Percentiles rank a stretch among this genome's conserved stretches.
Evolutionary conservation across 2,888 invertebrate species (phyloP).

Genomic region (Ormia ochracea): DNA sequence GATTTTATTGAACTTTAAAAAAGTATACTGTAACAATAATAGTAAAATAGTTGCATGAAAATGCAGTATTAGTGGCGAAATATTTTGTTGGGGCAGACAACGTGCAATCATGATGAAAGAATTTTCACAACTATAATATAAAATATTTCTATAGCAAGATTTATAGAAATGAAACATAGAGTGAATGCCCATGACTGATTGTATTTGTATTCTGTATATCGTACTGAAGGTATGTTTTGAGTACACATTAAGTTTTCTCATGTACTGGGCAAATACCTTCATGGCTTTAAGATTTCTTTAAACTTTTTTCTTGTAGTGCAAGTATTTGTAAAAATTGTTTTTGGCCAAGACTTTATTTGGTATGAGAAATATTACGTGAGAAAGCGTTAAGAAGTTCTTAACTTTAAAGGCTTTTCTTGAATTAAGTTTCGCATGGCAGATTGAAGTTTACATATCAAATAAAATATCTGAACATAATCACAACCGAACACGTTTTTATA

Average conservation of each 20-base stretch:
- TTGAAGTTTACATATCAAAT: too few species aligned
- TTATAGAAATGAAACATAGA: slow-evolving; percentile 6
- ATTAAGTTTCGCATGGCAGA: too few species aligned
- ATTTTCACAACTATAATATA: slow-evolving; percentile 33
- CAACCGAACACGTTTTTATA: too few species aligned
- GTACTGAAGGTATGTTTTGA: background rate
- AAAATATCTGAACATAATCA: too few species aligned
- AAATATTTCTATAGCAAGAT: slow-evolving; percentile 35
- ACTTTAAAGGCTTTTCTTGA: too few species aligned
- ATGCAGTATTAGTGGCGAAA: background rate
- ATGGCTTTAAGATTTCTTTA: too few species aligned
- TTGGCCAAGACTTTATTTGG: too few species aligned
- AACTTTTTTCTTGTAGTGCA: too few species aligned
- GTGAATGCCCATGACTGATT: background rate
- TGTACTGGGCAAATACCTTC: too few species aligned
- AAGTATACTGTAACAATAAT: background rate
- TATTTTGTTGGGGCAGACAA: background rate
- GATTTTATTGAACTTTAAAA: slow-evolving; percentile 36
- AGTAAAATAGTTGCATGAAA: background rate
- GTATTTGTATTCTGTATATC: background rate
- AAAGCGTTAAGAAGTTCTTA: too few species aligned
- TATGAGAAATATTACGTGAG: too few species aligned
- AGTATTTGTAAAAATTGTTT: too few species aligned
- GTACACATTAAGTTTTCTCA: background rate
- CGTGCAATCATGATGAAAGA: slow-evolving; percentile 47